Conservation (phyloP, 2,888 invertebrate genomes). For the Chrysolina haemoptera region DNA sequence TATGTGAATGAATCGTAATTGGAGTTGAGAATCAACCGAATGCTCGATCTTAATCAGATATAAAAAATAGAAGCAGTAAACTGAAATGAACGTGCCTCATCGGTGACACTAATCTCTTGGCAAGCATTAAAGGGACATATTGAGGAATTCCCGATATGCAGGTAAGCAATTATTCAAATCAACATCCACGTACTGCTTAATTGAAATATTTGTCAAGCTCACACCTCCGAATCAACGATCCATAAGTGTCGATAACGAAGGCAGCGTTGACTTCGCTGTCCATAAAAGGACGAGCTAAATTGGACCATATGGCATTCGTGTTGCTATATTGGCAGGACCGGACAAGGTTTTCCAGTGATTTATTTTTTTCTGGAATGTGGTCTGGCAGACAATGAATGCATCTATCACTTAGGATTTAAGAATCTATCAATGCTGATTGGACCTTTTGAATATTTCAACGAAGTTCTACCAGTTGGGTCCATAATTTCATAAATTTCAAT, state of each 20-base stretch:
- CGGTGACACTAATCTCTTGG: neutral
- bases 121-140: constrained; percentile 22
- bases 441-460: too few species aligned
- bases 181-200: constrained; percentile 25
- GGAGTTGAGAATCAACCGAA: neutral
- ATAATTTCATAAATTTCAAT: too few species aligned
- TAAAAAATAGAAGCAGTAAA: neutral
- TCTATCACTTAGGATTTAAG: too few species aligned
- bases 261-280: neutral
- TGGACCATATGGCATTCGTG: constrained; percentile 10
- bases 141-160: constrained; percentile 37
- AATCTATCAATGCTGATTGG: too few species aligned
- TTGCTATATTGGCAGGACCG: constrained; percentile 1
- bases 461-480: too few species aligned
- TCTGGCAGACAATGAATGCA: neutral
- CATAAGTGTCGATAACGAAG: constrained; percentile 19
- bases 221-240: constrained; percentile 17
- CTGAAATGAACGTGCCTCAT: neutral
- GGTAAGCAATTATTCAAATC: constrained; percentile 39
- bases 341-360: neutral
- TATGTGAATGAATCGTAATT: too few species aligned
- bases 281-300: neutral
- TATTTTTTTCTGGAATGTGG: neutral
- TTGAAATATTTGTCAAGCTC: constrained; percentile 23
- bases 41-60: neutral